Evolutionary conservation across 2,797 vertebrate genomes (phyloP), one percentile per base, ranked within the genome.

Genomic region (Melanitta fusca): DNA sequence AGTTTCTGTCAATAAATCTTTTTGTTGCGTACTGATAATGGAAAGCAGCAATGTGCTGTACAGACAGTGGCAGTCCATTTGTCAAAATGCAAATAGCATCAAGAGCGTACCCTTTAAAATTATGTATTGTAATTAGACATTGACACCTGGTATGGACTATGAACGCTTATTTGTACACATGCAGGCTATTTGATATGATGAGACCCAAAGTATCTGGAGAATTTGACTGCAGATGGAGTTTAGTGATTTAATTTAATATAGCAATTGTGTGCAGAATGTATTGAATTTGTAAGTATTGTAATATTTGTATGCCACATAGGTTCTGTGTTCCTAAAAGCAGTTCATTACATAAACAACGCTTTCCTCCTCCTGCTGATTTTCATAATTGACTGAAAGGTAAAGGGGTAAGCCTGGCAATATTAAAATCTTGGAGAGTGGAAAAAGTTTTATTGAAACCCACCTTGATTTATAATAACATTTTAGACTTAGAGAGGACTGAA

Each of bases 141-240:
- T 93, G 95, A 95, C 89, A 96, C 91, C 97, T 97, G 89, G 38
- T 79, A 41, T 45, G 77, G 89, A 53, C 93, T 70, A 4, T 28
- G 80, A 89, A 78, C 75, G 36, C 47, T 95, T 95, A 88, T 97
- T 96, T 97, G 85, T 88, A 95, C 78, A 96, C 92, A 94, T 96
- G 93, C 75, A 70, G 71, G 84, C 89, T 93, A 66, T 88, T 91
- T 91, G 64, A 78, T 93, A 53, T 71, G 60, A 91, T 92, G 64
- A 81, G 77, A 60, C 39, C 34, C 53, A 64, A 78, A 53, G 54
- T 86, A 66, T 39, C 77, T 89, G 66, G 87, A 89, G 81, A 95
- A 89, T 84, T 89, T 69, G 20, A 34, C 53, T 90, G 41, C 95
- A 97, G 94, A 96, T 95, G 91, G 89, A 94, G 68, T 71, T 88